Percentiles rank a stretch among this genome's conserved stretches.
phyloP scores from a whole-genome alignment of 2,888 invertebrate species.

The Drosophila putrida region DNA sequence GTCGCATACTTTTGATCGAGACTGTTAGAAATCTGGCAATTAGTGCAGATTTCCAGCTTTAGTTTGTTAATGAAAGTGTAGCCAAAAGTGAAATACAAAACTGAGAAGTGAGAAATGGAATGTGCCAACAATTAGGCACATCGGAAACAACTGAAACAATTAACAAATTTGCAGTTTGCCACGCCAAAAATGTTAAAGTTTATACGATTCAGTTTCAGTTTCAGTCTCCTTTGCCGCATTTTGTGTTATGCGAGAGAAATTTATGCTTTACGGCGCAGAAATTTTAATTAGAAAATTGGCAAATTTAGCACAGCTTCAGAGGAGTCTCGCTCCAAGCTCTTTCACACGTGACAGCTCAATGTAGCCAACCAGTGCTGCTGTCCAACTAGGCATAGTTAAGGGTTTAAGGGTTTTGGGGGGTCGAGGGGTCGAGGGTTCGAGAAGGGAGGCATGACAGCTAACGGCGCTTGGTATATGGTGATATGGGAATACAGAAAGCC shows the following conservation, averaged over 20 bases:
- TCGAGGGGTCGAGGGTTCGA: background rate
- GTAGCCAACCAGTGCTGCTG: constrained; percentile 39
- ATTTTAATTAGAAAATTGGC: constrained; percentile 81
- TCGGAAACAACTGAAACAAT: constrained; percentile 1
- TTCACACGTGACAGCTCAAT: constrained; percentile 77
- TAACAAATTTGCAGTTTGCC: constrained; percentile 23
- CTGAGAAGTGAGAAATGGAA: background rate
- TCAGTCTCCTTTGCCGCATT: constrained; percentile 31
- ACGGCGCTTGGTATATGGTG: constrained; percentile 44
- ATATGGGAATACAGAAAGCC: constrained; percentile 66
- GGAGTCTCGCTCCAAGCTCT: constrained; percentile 36
- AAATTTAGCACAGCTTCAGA: constrained; percentile 60
- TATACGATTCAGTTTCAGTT: constrained; percentile 33
- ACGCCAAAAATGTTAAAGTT: constrained; percentile 40
- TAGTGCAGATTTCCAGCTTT: constrained; percentile 20
- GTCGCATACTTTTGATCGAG: constrained; percentile 8
- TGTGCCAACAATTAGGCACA: constrained; percentile 15
- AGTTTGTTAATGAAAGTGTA: background rate
- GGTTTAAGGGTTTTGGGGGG: constrained; percentile 21
- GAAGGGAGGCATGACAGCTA: constrained; percentile 44
- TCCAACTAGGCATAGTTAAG: constrained; percentile 27
- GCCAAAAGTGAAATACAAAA: background rate
- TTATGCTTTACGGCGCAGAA: constrained; percentile 80
- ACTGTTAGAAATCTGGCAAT: constrained; percentile 37
- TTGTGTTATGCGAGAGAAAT: constrained; percentile 61